Base-by-base conservation (phyloP, 2,797 vertebrate species). In the Pseudopleuronectes americanus region DNA sequence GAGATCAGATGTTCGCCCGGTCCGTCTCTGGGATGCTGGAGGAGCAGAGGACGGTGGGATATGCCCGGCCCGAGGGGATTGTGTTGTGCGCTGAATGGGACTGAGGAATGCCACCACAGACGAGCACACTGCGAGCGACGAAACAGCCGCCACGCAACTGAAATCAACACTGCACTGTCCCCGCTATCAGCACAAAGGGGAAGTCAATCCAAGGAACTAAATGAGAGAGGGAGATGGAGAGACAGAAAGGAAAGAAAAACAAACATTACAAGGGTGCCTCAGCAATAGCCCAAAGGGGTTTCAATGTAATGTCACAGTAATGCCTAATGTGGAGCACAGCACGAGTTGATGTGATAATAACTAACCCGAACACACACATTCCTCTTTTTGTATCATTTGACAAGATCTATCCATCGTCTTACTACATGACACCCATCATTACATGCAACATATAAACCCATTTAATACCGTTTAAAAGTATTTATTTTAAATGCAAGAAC, bases 101-200 rank as follows among this genome's bases (percentile, higher is more conserved):
- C 72, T 88, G 84, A 92, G 90, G 90, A 92, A 93, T 92, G 90
- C 85, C 88, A 92, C 80, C 87, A 77, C 83, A 91, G 89, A 92
- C 88, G 90, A 93, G 92, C 90, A 92, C 1, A 91, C 94, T 94
- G 84, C 80, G 13, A 94, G 92, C 92, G 73, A 93, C 76, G 90
- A 95, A 92, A 93, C 92, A 90, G 87, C 84, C 43, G 82, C 84
- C 73, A 71, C 79, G 87, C 84, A 89, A 88, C 85, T 89, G 91
- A 95, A 93, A 94, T 90, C 87, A 87, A 91, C 85, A 92, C 91
- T 84, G 43, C 71, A 31, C 76, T 66, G 43, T 87, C 83, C 86
- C 80, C 82, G 84, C 84, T 83, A 79, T 71, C 76, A 33, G 77
- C 82, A 94, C 90, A 94, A 94, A 92, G 87, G 88, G 57, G 75